These are phyloP conservation scores for Galaxea fascicularis DNA, from an alignment of 92 coral and sea anemone genomes.

Conservation along the genomic window DNA sequence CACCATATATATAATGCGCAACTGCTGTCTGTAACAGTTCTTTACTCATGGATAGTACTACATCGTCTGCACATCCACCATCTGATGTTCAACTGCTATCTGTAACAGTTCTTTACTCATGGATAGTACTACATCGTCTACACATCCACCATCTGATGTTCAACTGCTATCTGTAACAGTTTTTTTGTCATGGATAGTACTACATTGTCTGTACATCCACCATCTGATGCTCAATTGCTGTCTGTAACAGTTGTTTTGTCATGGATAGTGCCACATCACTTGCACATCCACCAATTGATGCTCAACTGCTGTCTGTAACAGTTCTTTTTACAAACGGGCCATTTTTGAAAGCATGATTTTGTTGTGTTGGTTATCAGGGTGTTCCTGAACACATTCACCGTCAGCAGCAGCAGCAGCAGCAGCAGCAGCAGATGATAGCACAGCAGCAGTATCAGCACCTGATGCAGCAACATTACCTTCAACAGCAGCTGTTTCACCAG, in stretches of 20 bases:
- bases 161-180: neutral
- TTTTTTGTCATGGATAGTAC: too few species aligned
- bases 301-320: neutral
- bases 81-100: too few species aligned
- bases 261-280: neutral
- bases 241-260: too few species aligned
- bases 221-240: too few species aligned
- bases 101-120: neutral
- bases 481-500: constrained; percentile 85
- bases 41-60: too few species aligned
- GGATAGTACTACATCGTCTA: neutral
- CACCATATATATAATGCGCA: too few species aligned
- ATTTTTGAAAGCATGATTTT: too few species aligned
- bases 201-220: too few species aligned
- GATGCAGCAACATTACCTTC: constrained; percentile 84
- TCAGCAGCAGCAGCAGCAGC: constrained; percentile 81
- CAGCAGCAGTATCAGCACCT: constrained; percentile 85
- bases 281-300: neutral
- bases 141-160: too few species aligned
- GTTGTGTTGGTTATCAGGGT: constrained; percentile 49
- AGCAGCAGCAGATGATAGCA: constrained; percentile 66
- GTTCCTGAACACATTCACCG: constrained; percentile 95
- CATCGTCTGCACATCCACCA: too few species aligned
- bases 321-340: too few species aligned
- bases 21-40: neutral